Percentiles rank a stretch among this genome's conserved stretches.
Evolutionary conservation across 2,797 vertebrate genomes (phyloP).

Genomic region (Rhinella marina): DNA sequence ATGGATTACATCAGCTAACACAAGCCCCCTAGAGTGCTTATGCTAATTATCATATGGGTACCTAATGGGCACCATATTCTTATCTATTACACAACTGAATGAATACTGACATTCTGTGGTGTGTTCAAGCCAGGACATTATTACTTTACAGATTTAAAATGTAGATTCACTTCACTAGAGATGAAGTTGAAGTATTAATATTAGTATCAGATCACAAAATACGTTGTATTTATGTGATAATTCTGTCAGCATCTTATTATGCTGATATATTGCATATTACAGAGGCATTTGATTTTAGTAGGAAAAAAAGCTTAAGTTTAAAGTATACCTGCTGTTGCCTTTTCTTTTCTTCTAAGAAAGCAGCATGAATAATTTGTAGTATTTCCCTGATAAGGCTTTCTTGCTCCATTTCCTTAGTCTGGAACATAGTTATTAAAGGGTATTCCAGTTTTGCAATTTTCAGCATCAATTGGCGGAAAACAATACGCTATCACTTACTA

Average conservation of each 20-base stretch:
- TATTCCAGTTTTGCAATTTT: no score
- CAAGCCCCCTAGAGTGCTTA: background rate
- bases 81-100: background rate
- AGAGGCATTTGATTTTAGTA: background rate
- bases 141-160: background rate
- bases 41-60: background rate
- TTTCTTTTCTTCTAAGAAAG: no score
- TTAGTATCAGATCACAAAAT: background rate
- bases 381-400: no score
- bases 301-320: background rate
- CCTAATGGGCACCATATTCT: background rate
- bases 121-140: background rate
- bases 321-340: no score
- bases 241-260: no score
- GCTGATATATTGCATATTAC: background rate
- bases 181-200: background rate
- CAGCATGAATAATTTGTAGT: no score
- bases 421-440: no score
- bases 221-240: background rate
- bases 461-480: no score
- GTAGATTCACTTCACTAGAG: background rate
- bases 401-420: no score
- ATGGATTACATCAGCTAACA: conserved; percentile 5
- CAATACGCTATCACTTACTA: no score
- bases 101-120: background rate